These are phyloP conservation scores for Nasua narica DNA, from an alignment of 2,797 vertebrate species.

Conservation along the genomic window DNA sequence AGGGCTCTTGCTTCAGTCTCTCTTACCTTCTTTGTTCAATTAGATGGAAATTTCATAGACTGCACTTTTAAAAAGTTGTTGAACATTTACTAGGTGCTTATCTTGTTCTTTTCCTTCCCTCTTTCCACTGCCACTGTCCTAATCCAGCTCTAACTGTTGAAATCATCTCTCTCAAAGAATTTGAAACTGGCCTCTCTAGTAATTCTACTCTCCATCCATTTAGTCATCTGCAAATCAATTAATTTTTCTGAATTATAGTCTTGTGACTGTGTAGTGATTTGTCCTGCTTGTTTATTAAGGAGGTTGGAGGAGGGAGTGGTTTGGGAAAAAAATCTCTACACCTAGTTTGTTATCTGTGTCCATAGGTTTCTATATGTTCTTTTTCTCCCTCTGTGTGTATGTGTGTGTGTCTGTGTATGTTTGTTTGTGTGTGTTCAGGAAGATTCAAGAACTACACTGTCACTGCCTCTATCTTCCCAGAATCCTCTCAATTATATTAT, in stretches of 20 bases:
- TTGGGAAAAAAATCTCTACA: not conserved
- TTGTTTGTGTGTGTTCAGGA: not conserved
- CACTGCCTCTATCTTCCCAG: not conserved
- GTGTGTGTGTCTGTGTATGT: not conserved
- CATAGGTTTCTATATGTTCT: not conserved
- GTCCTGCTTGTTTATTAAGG: not conserved
- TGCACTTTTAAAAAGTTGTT: constrained; percentile 10
- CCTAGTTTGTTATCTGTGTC: not conserved
- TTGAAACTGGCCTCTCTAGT: not conserved
- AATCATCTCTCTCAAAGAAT: not conserved
- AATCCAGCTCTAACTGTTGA: not conserved
- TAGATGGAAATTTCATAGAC: not conserved
- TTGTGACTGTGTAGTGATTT: not conserved
- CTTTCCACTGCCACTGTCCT: not conserved
- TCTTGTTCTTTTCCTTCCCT: not conserved
- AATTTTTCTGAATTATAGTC: not conserved
- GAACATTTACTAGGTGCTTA: not conserved
- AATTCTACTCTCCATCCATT: not conserved
- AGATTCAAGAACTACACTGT: not conserved
- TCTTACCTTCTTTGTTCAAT: constrained; percentile 32
- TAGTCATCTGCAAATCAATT: not conserved
- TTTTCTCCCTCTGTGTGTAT: not conserved
- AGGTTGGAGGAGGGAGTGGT: not conserved
- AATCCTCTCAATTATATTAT: not conserved
- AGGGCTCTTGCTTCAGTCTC: constrained; percentile 36